phyloP scores from a whole-genome alignment of 2,888 invertebrate genomes.

The Ophioninae sp. region DNA sequence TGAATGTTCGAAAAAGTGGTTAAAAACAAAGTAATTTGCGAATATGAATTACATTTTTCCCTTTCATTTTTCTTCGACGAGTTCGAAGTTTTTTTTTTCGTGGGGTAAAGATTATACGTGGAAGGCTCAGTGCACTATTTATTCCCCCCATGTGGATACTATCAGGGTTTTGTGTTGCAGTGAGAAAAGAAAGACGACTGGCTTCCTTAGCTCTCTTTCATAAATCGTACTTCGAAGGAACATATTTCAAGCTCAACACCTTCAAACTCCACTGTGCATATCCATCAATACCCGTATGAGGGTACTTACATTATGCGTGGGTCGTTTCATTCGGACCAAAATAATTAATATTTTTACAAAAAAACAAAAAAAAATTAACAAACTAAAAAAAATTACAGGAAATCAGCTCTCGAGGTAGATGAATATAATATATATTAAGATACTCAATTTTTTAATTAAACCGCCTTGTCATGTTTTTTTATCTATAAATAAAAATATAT shows the following conservation, averaged over 20 bases:
- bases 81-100: background rate
- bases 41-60: background rate
- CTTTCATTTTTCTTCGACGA: background rate
- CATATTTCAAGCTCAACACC: slow-evolving; percentile 57
- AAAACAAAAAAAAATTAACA: no score
- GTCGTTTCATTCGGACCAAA: background rate
- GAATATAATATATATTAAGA: no score
- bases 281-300: slow-evolving; percentile 2
- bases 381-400: no score
- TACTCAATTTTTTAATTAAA: no score
- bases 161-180: background rate
- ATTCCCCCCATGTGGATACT: slow-evolving; percentile 8
- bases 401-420: no score
- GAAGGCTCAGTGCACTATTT: background rate
- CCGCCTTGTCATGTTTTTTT: no score
- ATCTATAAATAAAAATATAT: no score
- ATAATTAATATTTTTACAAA: background rate
- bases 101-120: background rate
- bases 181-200: background rate
- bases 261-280: slow-evolving; percentile 29
- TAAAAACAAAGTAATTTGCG: background rate
- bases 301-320: background rate
- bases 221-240: slow-evolving; percentile 53
- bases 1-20: background rate
- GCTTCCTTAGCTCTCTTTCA: slow-evolving; percentile 6